Evolutionary conservation across 2,113 vertebrate genomes (phyloP).

Genomic region (Cyrtonyx montezumae): DNA sequence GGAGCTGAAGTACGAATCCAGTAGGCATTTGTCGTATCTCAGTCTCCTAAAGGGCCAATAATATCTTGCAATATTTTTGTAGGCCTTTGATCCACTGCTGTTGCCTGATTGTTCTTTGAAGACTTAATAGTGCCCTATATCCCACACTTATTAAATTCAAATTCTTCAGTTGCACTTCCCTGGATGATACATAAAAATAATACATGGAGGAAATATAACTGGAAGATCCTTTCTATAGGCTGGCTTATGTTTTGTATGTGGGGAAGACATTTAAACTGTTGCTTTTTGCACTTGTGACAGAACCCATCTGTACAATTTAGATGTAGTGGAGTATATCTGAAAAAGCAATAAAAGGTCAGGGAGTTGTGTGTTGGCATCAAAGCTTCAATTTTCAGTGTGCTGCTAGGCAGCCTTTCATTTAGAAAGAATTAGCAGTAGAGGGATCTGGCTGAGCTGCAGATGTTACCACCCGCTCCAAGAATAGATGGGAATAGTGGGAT

Average conservation of each 20-base stretch:
- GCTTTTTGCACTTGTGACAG: neutral
- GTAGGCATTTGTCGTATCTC: conserved; percentile 41
- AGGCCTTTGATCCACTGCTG: conserved; percentile 51
- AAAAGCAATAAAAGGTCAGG: conserved; percentile 1
- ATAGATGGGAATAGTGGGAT: neutral
- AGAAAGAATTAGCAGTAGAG: neutral
- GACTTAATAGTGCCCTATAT: conserved; percentile 39
- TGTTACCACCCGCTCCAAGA: neutral
- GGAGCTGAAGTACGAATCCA: conserved; percentile 12
- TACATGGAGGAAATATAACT: conserved; percentile 59
- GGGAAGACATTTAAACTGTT: neutral
- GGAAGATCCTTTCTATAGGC: conserved; percentile 9
- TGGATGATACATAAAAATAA: conserved; percentile 68
- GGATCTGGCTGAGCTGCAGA: neutral
- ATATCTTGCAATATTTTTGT: conserved; percentile 19
- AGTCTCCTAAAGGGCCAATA: conserved; percentile 32
- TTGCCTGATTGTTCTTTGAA: conserved; percentile 46
- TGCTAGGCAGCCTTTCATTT: conserved; percentile 14
- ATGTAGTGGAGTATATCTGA: neutral
- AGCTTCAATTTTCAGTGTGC: neutral
- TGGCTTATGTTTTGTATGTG: neutral
- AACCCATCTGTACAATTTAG: conserved; percentile 6
- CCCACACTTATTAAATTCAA: conserved; percentile 61
- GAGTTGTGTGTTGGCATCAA: conserved; percentile 1
- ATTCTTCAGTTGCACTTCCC: conserved; percentile 51